Percentiles rank a stretch among this genome's conserved stretches.
Evolutionary conservation across 2,113 vertebrate species (phyloP).

Genomic region (Bubo blakistoni): DNA sequence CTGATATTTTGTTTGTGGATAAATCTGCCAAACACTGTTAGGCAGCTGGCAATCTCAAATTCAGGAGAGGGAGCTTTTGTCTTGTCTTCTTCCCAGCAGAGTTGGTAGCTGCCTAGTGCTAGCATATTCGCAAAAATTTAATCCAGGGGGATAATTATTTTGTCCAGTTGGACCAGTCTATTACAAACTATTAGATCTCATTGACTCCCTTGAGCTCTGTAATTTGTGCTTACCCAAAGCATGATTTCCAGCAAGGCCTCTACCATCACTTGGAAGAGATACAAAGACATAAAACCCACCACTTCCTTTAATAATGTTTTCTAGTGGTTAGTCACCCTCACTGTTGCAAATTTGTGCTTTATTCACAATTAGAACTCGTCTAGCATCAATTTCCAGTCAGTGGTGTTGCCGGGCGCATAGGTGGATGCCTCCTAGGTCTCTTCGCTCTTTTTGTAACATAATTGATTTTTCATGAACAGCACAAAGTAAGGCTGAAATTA

Average conservation of each 20-base stretch:
- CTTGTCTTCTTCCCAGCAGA: background rate
- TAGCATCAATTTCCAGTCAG: slow-evolving; percentile 7
- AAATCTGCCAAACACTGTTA: background rate
- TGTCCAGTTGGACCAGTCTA: background rate
- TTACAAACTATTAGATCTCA: background rate
- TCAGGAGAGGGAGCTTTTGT: background rate
- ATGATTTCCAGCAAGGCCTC: background rate
- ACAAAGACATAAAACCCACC: background rate
- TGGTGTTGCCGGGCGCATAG: background rate
- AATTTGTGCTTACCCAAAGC: background rate
- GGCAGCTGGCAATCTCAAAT: background rate
- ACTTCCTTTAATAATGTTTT: slow-evolving; percentile 14
- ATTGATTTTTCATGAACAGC: slow-evolving; percentile 55
- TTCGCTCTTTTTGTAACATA: slow-evolving; percentile 16
- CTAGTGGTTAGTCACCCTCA: slow-evolving; percentile 24
- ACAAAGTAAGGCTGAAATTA: slow-evolving; percentile 36
- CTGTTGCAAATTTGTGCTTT: slow-evolving; percentile 29
- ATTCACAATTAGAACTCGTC: slow-evolving; percentile 31
- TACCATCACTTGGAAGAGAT: background rate
- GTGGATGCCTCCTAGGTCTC: slow-evolving; percentile 4
- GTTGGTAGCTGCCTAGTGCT: background rate
- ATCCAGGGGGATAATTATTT: background rate
- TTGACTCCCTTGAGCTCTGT: background rate
- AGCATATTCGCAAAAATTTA: background rate
- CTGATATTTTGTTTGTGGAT: background rate